Evolutionary conservation across 2,113 vertebrate species (phyloP).

Genomic region (Dinomys branickii): DNA sequence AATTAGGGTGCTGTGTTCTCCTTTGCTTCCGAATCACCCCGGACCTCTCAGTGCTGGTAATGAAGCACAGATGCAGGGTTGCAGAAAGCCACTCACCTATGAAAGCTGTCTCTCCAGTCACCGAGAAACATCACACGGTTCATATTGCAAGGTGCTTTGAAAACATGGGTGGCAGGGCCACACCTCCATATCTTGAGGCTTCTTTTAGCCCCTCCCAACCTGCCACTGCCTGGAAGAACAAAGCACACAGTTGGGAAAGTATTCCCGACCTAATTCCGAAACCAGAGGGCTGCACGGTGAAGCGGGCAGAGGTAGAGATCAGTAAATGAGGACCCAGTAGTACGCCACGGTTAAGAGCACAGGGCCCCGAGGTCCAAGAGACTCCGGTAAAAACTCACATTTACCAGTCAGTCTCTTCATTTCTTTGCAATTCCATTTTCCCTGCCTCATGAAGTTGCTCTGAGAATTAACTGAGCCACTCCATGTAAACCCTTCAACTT

Average conservation of each 20-base stretch:
- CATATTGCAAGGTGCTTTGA: not conserved
- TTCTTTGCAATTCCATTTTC: not conserved
- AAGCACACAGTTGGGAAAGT: constrained; percentile 37
- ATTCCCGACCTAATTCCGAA: constrained; percentile 69
- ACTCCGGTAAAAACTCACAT: not conserved
- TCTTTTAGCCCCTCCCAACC: constrained; percentile 41
- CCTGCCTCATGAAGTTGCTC: not conserved
- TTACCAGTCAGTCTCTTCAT: not conserved
- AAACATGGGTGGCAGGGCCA: not conserved
- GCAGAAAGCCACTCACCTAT: constrained; percentile 66
- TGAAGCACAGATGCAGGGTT: constrained; percentile 57
- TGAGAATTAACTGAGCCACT: not conserved
- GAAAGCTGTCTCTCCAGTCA: not conserved
- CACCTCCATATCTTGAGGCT: not conserved
- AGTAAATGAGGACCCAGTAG: not conserved
- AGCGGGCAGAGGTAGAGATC: not conserved
- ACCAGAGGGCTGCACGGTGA: constrained; percentile 27
- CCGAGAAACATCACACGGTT: constrained; percentile 19
- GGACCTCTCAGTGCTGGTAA: constrained; percentile 78
- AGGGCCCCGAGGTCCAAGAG: not conserved
- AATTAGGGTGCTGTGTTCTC: constrained; percentile 84
- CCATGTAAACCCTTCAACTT: not conserved
- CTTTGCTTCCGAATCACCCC: constrained; percentile 66
- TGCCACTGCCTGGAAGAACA: constrained; percentile 36
- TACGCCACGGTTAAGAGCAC: rapidly evolving